phyloP scores from a whole-genome alignment of 1,140 invertebrate species.

The Hirudo medicinalis region DNA sequence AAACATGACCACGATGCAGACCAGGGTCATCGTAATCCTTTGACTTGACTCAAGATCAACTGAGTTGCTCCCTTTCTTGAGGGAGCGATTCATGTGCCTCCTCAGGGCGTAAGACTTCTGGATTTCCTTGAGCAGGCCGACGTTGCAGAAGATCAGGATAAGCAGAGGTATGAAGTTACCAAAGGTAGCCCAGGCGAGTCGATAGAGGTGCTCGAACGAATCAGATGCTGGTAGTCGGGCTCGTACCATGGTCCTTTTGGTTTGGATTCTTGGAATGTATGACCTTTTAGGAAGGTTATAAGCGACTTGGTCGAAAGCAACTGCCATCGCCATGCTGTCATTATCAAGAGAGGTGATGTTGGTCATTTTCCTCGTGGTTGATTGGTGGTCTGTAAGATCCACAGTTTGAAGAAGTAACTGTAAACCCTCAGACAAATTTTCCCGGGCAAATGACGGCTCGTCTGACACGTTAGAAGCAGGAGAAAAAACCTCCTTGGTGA shows the following conservation, averaged over 20 bases:
- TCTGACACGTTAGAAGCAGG: neutral
- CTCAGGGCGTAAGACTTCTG: constrained; percentile 34
- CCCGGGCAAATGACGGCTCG: too few species aligned
- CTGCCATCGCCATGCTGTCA: neutral
- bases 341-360: neutral
- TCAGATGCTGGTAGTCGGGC: neutral
- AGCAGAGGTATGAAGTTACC: constrained; percentile 37
- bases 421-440: too few species aligned
- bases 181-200: constrained; percentile 34
- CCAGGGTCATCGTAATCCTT: constrained; percentile 34
- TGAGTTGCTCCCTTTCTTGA: constrained; percentile 2
- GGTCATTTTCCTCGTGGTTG: neutral
- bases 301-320: neutral
- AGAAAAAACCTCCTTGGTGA: constrained; percentile 14
- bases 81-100: constrained; percentile 10
- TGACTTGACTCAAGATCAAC: constrained; percentile 24
- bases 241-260: too few species aligned
- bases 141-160: constrained; percentile 35
- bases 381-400: neutral
- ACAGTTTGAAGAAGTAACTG: too few species aligned
- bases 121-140: constrained; percentile 33
- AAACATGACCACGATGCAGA: constrained; percentile 38
- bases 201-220: constrained; percentile 31
- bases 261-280: neutral
- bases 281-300: neutral